Base-by-base conservation (phyloP, 23 tunicate genomes). In the Ciona savignyi region DNA sequence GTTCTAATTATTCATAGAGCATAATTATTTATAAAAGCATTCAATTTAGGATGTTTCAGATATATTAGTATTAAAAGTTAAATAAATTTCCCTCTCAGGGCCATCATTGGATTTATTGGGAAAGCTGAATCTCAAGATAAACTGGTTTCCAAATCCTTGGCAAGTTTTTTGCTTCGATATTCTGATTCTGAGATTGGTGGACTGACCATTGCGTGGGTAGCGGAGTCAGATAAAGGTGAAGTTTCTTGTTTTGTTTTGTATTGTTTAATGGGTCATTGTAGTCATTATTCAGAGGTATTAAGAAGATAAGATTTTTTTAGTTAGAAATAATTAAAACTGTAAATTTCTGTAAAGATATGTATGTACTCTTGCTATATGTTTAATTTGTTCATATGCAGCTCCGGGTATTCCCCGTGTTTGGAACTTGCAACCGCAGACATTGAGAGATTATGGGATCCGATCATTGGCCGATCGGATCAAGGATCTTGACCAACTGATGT, bases 141-240 rank as follows among this genome's bases (percentile, higher is more conserved):
- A 75, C 93, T 92, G 27, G 74, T 92, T 15, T 78, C 93, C 19
- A 82, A 79, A 65, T 85, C 98, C 11, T 33, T 60, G 24, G 73
- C 85, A 15, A 82, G 81, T 20, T 92, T 92, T 61, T 67, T 92
- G 20, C 98, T 92, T 0, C 93, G 98, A 74, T 92, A 92, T 63
- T 85, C 93, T 2, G 98, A 92, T 35, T 92, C 98, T n/a, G 98
- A 92, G 51, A 92, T 92, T 23, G 98, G 93, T 1, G 98, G 98
- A n/a, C 75, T 92, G 30, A 92, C 98, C 4, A 92, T 92, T 23
- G 98, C 98, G n/a, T 92, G 98, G 87, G 85, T 77, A 2, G 83
- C 96, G 23, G 96, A 88, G 29, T 77, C 81, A 2, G 88, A 83
- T 25, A 51, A 78, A 64, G 87, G 81, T 81, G 32, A 30, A 70